Base-by-base conservation (phyloP, 2,888 invertebrate species). In the Caenorhabditis sp. region DNA sequence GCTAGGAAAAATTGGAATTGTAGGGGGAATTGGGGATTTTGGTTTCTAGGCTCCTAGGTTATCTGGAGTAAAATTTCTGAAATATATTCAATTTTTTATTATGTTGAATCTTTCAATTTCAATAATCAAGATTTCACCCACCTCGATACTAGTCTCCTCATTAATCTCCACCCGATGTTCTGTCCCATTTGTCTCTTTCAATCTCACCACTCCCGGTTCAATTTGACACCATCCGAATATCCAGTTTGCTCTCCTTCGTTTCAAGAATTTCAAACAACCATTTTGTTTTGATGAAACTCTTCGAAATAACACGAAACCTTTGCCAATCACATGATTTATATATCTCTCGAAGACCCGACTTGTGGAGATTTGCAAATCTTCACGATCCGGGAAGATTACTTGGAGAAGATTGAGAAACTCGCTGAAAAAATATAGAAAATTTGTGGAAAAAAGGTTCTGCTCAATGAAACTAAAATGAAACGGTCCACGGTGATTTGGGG, bases 281-380 rank as follows among this genome's bases (percentile, higher is more conserved):
- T 53, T 52, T 38, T 70, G 67, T 56, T 71, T 59, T 23, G 59
- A 23, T 12, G 62, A 23, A 23, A 56, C 61, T 12, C 20, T 59
- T 12, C 76, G 71, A 61, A 68, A 77, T 10, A 77, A 38, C 20
- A 70, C 60, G 36, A 75, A 72, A 27, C 79, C 79, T 75, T 77
- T 77, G 31, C 68, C 68, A 26, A 79, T 70, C 5, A 79, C 64
- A 36, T 79, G 79, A 59, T 75, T 74, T 26, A 79, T 63, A 60
- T 69, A 77, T 36, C 79, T 52, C 14, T 79, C 79, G 53, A 75
- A 77, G 0, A 79, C 63, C 5, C 75, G 65, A 62, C 72, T 59
- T 21, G 71, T 66, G 4, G 79, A 70, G 14, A 68, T 53, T 69
- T 75, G 70, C 21, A 79, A 58, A 20, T 77, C 79, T 31, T 67